Evolutionary conservation across 2,113 vertebrate species (phyloP), one percentile per base, ranked within the genome.

Genomic region (Leptosomus discolor): DNA sequence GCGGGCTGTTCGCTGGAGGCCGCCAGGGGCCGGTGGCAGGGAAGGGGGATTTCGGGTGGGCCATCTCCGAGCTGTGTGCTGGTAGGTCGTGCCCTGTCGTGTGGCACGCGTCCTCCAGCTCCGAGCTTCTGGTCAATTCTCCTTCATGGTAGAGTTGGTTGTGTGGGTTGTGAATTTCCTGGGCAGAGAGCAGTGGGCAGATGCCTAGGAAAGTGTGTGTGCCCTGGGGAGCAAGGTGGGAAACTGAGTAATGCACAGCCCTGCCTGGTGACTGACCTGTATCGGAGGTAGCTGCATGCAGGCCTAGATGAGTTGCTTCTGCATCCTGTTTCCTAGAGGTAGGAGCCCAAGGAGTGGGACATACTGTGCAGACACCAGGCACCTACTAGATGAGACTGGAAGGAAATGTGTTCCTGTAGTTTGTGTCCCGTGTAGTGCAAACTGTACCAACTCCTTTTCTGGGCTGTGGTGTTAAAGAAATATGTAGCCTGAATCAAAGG

Each of bases 1-100:
- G 54, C 11, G 1, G 0, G 8, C 29, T 2, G 0, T 17, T 24
- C 10, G 11, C 9, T 15, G 0, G 0, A 12, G 30, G 15, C 32
- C 24, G 13, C 27, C n/a, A 20, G 34, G 15, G 29, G 37, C 53
- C 11, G 24, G 18, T 45, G 39, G 18, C 12, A 17, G 51, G 26
- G 20, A 32, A 15, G 39, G 7, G 34, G 37, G 30, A 14, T 30
- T 37, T 41, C 4, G 22, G 9, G 6, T 22, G 48, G 8, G 14
- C n/a, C 20, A 1, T 29, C 15, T 8, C 15, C 0, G 0, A 11
- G 9, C 2, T n/a, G 15, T 9, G 23, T 19, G 64, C 6, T 39
- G 14, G 34, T 6, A 4, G 26, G 8, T 15, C 4, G 4, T 20
- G 8, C 15, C n/a, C 17, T 27, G 48, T 32, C 6, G 3, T 18